Base-by-base conservation (phyloP, 2,797 vertebrate species). In the Paramormyrops hopkinsi region DNA sequence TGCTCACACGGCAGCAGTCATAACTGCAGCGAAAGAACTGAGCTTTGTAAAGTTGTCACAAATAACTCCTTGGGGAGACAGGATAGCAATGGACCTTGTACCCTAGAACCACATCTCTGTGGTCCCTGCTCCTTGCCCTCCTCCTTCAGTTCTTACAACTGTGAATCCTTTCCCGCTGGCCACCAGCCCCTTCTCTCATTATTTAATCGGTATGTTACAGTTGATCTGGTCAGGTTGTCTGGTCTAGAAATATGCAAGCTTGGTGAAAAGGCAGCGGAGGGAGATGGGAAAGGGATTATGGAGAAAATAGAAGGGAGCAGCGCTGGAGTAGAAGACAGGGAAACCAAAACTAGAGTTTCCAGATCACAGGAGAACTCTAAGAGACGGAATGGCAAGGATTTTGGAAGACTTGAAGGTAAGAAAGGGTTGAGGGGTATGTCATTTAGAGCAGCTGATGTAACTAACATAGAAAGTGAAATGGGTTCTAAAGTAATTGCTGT, bases 121-220 rank as follows among this genome's bases (percentile, higher is more conserved):
- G 48, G 33, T 41, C 33, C 65, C 51, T 50, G 59, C 87, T 86
- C 51, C 85, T 89, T 59, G 65, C 88, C 84, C 90, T 86, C 92
- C 88, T 88, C 89, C 91, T 92, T 91, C 88, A 69, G 88, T 87
- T 88, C 89, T 89, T 76, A 86, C 83, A 86, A 37, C 56, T 73
- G 50, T 89, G 50, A 25, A 9, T 33, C 88, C 86, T 82, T 6
- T 59, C 87, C 90, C 4, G 62, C 48, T 79, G 59, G 76, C 29
- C 88, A 69, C 37, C 90, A 83, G 9, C 93, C 93, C 37, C 53
- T 92, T 5, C 88, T 92, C 90, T 92, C 93, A 88, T 91, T 91
- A 44, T 92, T 96, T 90, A 96, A 94, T 91, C 95, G 95, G 93
- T 96, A 96, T 88, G 92, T 96, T 41, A 95, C 92, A 14, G 95